Conservation (phyloP, 1,140 invertebrate genomes). For the Pollicipes pollicipes region DNA sequence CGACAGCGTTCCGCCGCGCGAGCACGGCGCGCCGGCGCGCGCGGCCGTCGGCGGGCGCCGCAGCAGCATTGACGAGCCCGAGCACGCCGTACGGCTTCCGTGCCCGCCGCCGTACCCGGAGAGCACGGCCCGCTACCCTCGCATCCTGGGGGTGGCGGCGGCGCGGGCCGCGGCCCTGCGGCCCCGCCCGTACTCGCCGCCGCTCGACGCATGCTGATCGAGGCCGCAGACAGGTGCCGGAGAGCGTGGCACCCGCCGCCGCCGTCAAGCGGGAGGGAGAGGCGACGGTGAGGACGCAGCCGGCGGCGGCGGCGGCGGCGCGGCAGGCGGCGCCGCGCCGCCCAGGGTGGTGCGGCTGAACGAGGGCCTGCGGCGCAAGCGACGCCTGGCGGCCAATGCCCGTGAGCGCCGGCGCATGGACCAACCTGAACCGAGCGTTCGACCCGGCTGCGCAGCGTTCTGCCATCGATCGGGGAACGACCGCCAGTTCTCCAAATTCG, state of each 20-base stretch:
- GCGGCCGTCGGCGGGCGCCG: too few relatives aligned
- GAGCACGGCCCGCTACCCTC: background rate
- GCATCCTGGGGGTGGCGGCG: too few relatives aligned
- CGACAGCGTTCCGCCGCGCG: too few relatives aligned
- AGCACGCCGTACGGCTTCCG: too few relatives aligned
- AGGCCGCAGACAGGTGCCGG: too few relatives aligned
- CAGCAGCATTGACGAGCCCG: too few relatives aligned
- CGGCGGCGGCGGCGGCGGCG: too few relatives aligned
- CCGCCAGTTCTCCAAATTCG: constrained; percentile 85
- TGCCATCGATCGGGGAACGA: constrained; percentile 79
- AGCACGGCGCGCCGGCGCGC: too few relatives aligned
- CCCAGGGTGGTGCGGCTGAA: background rate
- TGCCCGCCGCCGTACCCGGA: background rate
- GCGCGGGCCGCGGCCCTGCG: background rate
- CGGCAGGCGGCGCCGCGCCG: too few relatives aligned
- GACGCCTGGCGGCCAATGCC: constrained; percentile 78
- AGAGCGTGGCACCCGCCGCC: too few relatives aligned
- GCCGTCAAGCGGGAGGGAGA: background rate
- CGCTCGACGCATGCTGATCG: background rate
- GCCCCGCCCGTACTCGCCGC: too few relatives aligned
- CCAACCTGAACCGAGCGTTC: constrained; percentile 82
- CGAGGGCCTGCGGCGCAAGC: constrained; percentile 45
- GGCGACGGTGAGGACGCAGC: too few relatives aligned
- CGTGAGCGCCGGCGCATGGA: constrained; percentile 82
- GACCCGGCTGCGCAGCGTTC: constrained; percentile 69